These are phyloP conservation scores for Hippoglossus hippoglossus DNA, from an alignment of 2,797 vertebrate species.

Conservation along the genomic window DNA sequence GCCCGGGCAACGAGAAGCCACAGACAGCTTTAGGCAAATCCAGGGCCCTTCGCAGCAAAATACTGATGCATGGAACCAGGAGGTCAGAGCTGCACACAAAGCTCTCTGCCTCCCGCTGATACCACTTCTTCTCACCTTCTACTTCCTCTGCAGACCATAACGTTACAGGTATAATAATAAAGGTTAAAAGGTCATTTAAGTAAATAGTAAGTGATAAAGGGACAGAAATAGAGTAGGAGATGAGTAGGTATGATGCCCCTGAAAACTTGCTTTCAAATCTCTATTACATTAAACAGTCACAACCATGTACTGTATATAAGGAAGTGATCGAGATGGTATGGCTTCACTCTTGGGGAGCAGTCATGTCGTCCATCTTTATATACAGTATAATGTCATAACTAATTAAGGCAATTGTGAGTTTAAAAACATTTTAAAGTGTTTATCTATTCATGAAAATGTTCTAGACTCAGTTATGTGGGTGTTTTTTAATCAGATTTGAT, in stretches of 20 bases:
- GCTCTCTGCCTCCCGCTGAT: not conserved
- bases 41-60: constrained; percentile 27
- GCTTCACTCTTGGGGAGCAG: too few relatives aligned
- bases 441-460: not conserved
- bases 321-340: too few relatives aligned
- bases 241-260: too few relatives aligned
- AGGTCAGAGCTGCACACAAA: constrained; percentile 44
- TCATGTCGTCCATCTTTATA: too few relatives aligned
- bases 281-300: too few relatives aligned
- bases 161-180: not conserved
- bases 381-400: too few relatives aligned
- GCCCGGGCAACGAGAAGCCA: constrained; percentile 42
- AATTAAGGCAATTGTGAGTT: too few relatives aligned
- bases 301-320: too few relatives aligned
- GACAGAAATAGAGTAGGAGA: not conserved
- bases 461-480: not conserved
- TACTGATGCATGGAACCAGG: constrained; percentile 56
- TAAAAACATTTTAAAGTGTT: too few relatives aligned
- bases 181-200: not conserved
- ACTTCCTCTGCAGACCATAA: constrained; percentile 6
- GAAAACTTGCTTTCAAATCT: too few relatives aligned
- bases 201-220: not conserved
- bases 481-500: not conserved
- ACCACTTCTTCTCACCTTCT: constrained; percentile 10
- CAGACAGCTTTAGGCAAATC: constrained; percentile 57